Base-by-base conservation (phyloP, 1,140 invertebrate genomes). In the Paraescarpia echinospica region DNA sequence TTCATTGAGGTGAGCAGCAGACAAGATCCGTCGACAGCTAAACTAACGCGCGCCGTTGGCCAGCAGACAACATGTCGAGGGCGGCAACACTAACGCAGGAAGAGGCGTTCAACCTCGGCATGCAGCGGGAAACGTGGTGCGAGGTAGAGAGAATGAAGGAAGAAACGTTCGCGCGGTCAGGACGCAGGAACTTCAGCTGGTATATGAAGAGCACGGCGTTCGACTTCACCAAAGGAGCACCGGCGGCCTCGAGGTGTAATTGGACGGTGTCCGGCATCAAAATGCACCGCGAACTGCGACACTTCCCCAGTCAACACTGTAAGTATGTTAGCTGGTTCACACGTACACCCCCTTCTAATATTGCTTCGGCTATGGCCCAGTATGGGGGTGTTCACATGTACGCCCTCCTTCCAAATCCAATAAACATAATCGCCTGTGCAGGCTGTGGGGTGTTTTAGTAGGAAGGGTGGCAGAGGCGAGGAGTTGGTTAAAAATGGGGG, bases 71-170 rank as follows among this genome's bases (percentile, higher is more conserved):
- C 59, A 77, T 77, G 59, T 77, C 59, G 59, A 77, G 59, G 22
- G 59, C 59, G 27, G 59, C 59, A 77, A 77, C 59, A 31, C 59
- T 77, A 18, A 77, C 59, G 59, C 59, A 77, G 27, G 59, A 77
- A 90, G 90, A 35, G 90, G 90, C 90, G 18, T 35, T 22, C n/a
- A 33, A 22, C 27, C 90, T 90, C 59, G 90, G 90, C 35, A 41
- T 35, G 90, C 14, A 90, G 90, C 90, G 90, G 90, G 90, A 90
- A 31, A 90, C 90, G 35, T 90, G 90, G 90, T 90, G 90, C 35
- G 90, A 34, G 27, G 90, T 90, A 31, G 90, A 90, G 90, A 9
- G 34, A 41, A 90, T 34, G 90, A 90, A 90, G 90, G 90, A 90
- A 31, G 34, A 90, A 31, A 41, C 90, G 8, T 90, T 34, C 34